phyloP scores from a whole-genome alignment of 1,140 invertebrate genomes.

The Elysia chlorotica region DNA sequence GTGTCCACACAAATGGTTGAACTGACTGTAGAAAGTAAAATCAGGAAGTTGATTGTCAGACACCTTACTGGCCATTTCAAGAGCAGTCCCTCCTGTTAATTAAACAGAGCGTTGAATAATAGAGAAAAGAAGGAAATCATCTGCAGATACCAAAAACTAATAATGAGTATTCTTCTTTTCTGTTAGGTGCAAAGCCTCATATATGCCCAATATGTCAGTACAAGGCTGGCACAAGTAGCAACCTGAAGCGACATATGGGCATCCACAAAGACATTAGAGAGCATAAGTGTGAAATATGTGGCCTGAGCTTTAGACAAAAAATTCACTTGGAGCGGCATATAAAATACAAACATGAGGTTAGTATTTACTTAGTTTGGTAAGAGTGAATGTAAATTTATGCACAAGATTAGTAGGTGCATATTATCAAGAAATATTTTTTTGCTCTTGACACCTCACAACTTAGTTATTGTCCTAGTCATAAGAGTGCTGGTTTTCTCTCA shows the following conservation, averaged over 20 bases:
- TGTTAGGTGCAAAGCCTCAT: slow-evolving; percentile 45
- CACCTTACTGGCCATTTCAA: too few relatives aligned
- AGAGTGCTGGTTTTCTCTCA: too few relatives aligned
- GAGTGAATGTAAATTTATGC: too few relatives aligned
- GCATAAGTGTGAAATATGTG: slow-evolving; percentile 47
- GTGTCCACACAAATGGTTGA: too few relatives aligned
- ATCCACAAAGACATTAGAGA: slow-evolving; percentile 52
- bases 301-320: slow-evolving; percentile 54
- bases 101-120: neutral
- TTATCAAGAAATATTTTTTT: too few relatives aligned
- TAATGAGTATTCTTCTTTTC: neutral
- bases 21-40: too few relatives aligned
- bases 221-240: slow-evolving; percentile 53
- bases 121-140: neutral
- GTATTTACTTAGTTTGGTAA: too few relatives aligned
- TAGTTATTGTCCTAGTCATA: too few relatives aligned
- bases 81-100: neutral
- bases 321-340: slow-evolving; percentile 59
- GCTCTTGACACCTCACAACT: too few relatives aligned
- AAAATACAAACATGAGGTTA: slow-evolving; percentile 59
- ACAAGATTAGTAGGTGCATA: too few relatives aligned
- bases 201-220: slow-evolving; percentile 50
- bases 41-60: too few relatives aligned
- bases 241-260: slow-evolving; percentile 55
- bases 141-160: too few relatives aligned